These are phyloP conservation scores for Itoplectis maculator DNA, from an alignment of 2,888 invertebrate genomes.

Conservation along the genomic window DNA sequence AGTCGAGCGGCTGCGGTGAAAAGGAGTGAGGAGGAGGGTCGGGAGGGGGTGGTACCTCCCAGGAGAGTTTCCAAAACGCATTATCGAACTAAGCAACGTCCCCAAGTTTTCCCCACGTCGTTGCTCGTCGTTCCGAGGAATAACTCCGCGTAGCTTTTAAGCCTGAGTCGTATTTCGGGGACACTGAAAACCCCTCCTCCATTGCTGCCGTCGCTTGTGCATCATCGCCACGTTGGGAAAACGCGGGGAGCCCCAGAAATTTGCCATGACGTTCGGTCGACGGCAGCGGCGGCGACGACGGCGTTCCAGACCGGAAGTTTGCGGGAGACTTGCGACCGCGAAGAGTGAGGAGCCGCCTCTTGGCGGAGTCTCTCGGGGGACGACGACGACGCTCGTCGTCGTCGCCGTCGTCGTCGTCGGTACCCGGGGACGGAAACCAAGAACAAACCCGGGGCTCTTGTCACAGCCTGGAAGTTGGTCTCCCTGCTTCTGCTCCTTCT, in stretches of 20 bases:
- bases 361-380: neutral
- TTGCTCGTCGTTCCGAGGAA: conserved; percentile 32
- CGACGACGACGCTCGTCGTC: neutral
- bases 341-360: conserved; percentile 48
- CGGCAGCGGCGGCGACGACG: too few species aligned
- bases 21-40: too few species aligned
- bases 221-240: neutral
- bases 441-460: conserved; percentile 35
- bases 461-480: conserved; percentile 41
- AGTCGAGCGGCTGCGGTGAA: too few species aligned
- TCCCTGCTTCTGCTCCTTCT: conserved; percentile 18
- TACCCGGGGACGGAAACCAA: conserved; percentile 37
- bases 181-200: neutral
- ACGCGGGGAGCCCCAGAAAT: conserved; percentile 54
- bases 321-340: conserved; percentile 40
- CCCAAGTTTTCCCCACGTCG: conserved; percentile 34
- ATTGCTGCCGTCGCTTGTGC: too few species aligned
- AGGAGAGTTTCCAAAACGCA: conserved; percentile 13
- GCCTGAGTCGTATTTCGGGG: conserved; percentile 6
- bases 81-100: conserved; percentile 36
- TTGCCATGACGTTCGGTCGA: conserved; percentile 54
- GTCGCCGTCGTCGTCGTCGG: conserved; percentile 3
- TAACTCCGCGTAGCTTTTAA: conserved; percentile 51
- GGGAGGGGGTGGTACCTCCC: too few species aligned
- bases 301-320: conserved; percentile 60